Evolutionary conservation across 2,797 vertebrate genomes (phyloP).

Genomic region (Mormyrops boulengeri): DNA sequence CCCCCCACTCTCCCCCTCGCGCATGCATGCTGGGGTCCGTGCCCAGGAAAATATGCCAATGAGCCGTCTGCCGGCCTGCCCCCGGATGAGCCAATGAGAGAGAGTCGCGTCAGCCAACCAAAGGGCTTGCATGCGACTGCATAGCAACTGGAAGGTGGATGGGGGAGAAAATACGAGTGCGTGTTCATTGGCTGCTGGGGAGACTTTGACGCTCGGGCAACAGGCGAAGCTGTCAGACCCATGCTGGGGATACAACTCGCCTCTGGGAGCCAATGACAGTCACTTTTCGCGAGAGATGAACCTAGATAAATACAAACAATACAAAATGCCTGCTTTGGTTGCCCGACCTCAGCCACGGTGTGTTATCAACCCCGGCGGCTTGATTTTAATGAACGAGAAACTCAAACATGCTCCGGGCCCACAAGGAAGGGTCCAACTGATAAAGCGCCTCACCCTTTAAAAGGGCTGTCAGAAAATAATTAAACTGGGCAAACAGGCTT

Average conservation of each 20-base stretch:
- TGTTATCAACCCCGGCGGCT: conserved; percentile 3
- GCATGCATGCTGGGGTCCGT: conserved; percentile 30
- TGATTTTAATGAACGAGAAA: conserved; percentile 20
- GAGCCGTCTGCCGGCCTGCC: conserved; percentile 44
- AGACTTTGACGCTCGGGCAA: neutral
- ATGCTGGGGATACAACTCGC: neutral
- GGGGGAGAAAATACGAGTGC: neutral
- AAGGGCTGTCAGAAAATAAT: conserved; percentile 24
- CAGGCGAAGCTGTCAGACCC: neutral
- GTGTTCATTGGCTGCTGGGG: neutral
- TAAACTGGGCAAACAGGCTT: conserved; percentile 27
- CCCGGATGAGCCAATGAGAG: conserved; percentile 26
- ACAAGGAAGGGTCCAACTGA: neutral
- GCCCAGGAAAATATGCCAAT: conserved; percentile 54
- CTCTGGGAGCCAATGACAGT: neutral
- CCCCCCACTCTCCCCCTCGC: neutral
- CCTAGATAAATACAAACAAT: neutral
- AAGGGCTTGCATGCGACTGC: neutral
- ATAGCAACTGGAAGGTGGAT: conserved; percentile 11
- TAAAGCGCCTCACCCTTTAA: conserved; percentile 5
- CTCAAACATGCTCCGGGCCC: conserved; percentile 5
- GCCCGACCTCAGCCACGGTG: neutral
- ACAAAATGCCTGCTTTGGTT: neutral
- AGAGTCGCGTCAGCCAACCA: neutral
- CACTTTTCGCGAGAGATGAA: neutral